Evolutionary conservation across 2,797 vertebrate genomes (phyloP).

Genomic region (Podargus strigoides): DNA sequence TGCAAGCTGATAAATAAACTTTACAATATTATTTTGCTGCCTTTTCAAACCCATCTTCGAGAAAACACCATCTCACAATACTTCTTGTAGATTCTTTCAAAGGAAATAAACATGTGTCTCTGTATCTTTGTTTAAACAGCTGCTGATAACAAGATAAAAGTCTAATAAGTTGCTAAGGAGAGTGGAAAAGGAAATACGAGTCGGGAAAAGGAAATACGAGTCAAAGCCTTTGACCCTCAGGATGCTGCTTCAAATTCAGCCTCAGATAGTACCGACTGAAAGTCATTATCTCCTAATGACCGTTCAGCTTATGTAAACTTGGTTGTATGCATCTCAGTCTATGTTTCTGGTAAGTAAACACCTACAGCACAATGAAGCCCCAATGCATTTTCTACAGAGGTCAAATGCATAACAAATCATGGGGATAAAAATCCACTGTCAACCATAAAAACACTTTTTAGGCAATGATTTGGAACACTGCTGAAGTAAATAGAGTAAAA

Average conservation of each 20-base stretch:
- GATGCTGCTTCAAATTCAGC: conserved; percentile 9
- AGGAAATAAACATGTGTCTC: neutral
- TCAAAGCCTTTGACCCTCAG: conserved; percentile 45
- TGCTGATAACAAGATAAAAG: conserved; percentile 29
- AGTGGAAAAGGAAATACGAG: neutral
- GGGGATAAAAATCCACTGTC: neutral
- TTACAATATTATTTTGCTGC: neutral
- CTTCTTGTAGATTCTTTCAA: neutral
- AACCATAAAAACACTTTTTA: neutral
- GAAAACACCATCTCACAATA: neutral
- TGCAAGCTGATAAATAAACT: neutral
- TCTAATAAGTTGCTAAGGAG: neutral
- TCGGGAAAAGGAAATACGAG: neutral
- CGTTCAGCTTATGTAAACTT: neutral
- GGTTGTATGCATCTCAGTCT: neutral
- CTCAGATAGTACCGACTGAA: conserved; percentile 13
- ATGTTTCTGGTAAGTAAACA: conserved; percentile 6
- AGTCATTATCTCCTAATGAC: conserved; percentile 37
- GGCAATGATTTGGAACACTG: neutral
- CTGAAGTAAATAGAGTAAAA: neutral
- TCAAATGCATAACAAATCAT: conserved; percentile 12
- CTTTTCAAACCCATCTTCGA: neutral
- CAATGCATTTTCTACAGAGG: neutral
- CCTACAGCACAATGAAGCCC: neutral
- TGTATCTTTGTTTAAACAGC: conserved; percentile 43